phyloP scores from a whole-genome alignment of 1,140 invertebrate genomes.

The Lasioglossum albipes region DNA sequence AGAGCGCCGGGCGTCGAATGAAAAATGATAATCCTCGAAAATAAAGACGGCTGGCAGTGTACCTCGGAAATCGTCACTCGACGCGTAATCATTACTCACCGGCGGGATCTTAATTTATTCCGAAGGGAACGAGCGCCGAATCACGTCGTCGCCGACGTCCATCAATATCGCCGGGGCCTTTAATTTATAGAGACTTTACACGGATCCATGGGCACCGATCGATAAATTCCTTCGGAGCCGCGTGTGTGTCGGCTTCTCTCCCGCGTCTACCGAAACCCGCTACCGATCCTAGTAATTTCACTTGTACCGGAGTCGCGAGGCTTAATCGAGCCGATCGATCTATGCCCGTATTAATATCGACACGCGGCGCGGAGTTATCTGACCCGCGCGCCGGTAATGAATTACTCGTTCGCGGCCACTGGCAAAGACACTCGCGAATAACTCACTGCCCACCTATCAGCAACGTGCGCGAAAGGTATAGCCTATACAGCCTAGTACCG shows the following conservation, averaged over 20 bases:
- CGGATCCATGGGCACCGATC: slow-evolving; percentile 37
- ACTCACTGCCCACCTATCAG: slow-evolving; percentile 21
- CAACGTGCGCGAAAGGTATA: not conserved
- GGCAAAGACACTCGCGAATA: slow-evolving; percentile 24
- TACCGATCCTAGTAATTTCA: slow-evolving; percentile 43
- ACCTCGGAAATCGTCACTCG: slow-evolving; percentile 48
- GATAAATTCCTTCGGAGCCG: slow-evolving; percentile 24
- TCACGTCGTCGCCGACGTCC: slow-evolving; percentile 39
- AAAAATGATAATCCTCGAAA: slow-evolving; percentile 48
- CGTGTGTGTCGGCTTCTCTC: not conserved
- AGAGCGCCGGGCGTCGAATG: slow-evolving; percentile 5
- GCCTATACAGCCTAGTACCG: no score
- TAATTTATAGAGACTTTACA: slow-evolving; percentile 47
- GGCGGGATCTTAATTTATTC: slow-evolving; percentile 48
- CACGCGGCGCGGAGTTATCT: not conserved
- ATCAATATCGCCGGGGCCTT: slow-evolving; percentile 40
- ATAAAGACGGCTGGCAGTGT: slow-evolving; percentile 39
- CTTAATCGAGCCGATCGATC: slow-evolving; percentile 33
- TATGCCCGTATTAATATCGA: slow-evolving; percentile 34
- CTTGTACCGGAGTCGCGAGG: slow-evolving; percentile 15
- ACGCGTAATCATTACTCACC: slow-evolving; percentile 51
- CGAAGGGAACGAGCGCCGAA: slow-evolving; percentile 41
- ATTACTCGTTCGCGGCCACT: slow-evolving; percentile 14
- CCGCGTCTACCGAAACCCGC: not conserved
- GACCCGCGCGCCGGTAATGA: slow-evolving; percentile 11